A percentile compares a stretch with the other conserved stretches of the same genome.
phyloP scores from a whole-genome alignment of 2,797 vertebrate species.

The Phaenicophaeus curvirostris region DNA sequence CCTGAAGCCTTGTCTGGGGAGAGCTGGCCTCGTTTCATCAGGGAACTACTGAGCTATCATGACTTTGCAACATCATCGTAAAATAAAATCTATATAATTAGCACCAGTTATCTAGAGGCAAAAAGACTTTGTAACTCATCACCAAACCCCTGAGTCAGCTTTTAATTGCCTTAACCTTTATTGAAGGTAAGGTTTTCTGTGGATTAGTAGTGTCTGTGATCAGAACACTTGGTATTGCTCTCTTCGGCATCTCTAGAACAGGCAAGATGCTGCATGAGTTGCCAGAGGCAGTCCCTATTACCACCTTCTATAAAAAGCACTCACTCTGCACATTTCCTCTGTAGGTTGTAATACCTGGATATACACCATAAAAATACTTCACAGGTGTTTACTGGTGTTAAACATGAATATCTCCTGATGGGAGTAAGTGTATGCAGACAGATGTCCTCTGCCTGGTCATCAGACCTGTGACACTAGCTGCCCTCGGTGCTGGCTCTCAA shows the following conservation, averaged over 20 bases:
- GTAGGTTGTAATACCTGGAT: neutral
- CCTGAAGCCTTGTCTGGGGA: neutral
- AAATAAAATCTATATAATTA: neutral
- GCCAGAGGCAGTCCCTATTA: neutral
- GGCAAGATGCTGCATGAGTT: neutral
- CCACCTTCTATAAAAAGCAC: neutral
- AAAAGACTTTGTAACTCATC: neutral
- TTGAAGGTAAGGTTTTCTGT: neutral
- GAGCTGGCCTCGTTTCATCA: neutral
- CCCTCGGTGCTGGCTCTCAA: neutral
- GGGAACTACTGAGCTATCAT: neutral
- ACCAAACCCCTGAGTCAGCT: neutral
- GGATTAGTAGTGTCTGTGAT: neutral
- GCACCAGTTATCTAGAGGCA: neutral
- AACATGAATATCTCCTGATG: neutral
- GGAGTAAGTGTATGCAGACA: neutral
- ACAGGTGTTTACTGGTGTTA: neutral
- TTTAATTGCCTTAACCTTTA: neutral
- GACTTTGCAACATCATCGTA: neutral
- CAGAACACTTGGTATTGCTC: neutral
- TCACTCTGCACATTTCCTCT: neutral
- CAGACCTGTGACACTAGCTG: neutral
- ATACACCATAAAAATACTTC: neutral
- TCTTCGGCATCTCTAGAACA: neutral
- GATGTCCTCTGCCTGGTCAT: neutral